These are phyloP conservation scores for Lordiphosa fenestrarum DNA, from an alignment of 2,888 invertebrate genomes.

Conservation along the genomic window DNA sequence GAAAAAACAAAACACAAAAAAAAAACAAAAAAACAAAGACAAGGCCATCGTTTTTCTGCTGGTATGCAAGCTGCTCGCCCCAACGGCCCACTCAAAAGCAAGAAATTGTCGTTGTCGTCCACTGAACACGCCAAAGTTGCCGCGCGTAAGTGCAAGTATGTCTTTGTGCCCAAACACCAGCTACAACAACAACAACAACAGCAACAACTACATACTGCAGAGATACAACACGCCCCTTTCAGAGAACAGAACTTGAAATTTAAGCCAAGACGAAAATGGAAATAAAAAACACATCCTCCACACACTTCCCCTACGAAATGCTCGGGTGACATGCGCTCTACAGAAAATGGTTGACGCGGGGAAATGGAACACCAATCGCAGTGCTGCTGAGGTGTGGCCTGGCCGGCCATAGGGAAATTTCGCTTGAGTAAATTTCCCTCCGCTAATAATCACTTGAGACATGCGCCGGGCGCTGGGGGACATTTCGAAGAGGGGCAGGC, in stretches of 20 bases:
- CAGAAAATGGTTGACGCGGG: conserved; percentile 69
- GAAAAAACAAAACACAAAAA: conserved; percentile 14
- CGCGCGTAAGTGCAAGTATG: conserved; percentile 44
- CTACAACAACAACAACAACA: conserved; percentile 29
- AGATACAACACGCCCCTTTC: conserved; percentile 35
- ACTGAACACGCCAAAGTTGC: conserved; percentile 37
- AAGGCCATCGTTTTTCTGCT: conserved; percentile 34
- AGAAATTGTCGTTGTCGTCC: conserved; percentile 39
- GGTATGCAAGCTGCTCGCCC: background rate
- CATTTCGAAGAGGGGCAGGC: conserved; percentile 18
- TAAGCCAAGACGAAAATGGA: conserved; percentile 31
- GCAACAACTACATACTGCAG: conserved; percentile 23
- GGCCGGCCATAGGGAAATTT: conserved; percentile 57
- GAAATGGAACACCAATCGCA: conserved; percentile 73
- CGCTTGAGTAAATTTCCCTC: conserved; percentile 72
- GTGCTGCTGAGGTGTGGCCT: conserved; percentile 70
- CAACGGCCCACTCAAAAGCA: conserved; percentile 36
- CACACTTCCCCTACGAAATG: conserved; percentile 49
- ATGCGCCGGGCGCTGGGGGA: conserved; percentile 55
- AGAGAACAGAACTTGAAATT: conserved; percentile 18
- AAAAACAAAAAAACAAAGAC: conserved; percentile 28
- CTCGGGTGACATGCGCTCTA: conserved; percentile 59
- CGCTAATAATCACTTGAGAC: conserved; percentile 76
- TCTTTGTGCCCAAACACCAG: conserved; percentile 40
- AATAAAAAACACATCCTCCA: conserved; percentile 10